Conservation (phyloP, 2,797 vertebrate genomes). For the Sitta carolinensis region DNA sequence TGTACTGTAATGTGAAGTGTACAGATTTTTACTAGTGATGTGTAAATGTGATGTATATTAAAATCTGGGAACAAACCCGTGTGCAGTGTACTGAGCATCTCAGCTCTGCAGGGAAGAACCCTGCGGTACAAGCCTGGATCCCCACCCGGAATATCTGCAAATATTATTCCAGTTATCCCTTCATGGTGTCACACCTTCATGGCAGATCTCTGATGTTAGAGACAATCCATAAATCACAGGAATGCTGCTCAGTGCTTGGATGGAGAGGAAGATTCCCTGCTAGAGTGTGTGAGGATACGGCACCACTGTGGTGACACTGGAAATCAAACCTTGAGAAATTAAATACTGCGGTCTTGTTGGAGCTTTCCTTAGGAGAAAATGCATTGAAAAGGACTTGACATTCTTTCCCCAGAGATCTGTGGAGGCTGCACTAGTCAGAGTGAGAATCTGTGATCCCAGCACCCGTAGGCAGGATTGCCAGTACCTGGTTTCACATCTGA, state of each 20-base stretch:
- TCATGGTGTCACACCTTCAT: background rate
- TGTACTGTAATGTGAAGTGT: constrained; percentile 81
- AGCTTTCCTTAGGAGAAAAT: background rate
- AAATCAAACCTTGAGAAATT: background rate
- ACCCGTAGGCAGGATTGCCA: background rate
- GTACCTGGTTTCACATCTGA: background rate
- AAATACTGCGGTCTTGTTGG: background rate
- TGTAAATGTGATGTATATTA: constrained; percentile 79
- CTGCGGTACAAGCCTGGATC: background rate
- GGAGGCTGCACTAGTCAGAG: background rate
- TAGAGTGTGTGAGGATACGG: background rate
- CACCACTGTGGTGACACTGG: background rate
- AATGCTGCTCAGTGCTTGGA: background rate
- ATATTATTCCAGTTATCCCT: background rate
- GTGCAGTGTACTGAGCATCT: background rate
- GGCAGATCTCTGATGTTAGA: background rate
- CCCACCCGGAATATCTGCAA: background rate
- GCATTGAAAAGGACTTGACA: background rate
- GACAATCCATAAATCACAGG: background rate
- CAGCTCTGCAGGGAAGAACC: background rate
- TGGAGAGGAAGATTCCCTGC: background rate
- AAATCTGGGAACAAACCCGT: constrained; percentile 62
- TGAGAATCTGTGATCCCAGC: background rate
- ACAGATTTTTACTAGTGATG: constrained; percentile 78
- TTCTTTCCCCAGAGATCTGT: background rate